These are phyloP conservation scores for Diorhabda sublineata DNA, from an alignment of 1,140 invertebrate species.

Conservation along the genomic window DNA sequence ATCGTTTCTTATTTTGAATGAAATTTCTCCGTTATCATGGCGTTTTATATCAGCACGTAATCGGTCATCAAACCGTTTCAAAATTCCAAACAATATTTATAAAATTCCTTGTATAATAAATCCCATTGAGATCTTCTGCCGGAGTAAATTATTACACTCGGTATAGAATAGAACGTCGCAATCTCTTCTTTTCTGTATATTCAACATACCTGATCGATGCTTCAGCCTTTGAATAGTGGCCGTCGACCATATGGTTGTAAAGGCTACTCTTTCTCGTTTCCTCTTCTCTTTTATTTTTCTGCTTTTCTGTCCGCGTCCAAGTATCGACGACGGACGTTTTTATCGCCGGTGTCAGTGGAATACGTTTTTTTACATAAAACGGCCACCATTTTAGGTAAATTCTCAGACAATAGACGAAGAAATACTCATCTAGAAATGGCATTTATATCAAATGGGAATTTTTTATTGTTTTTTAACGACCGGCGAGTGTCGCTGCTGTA, in stretches of 20 bases:
- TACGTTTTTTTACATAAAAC: background rate
- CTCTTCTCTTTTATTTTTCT: background rate
- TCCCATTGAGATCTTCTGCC: background rate
- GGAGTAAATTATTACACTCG: background rate
- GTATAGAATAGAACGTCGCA: background rate
- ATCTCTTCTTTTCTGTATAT: background rate
- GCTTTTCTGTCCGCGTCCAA: background rate
- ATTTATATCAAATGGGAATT: background rate
- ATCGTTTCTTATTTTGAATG: no score
- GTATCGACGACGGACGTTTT: background rate
- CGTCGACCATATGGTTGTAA: background rate
- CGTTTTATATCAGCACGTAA: no score
- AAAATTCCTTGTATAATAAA: background rate
- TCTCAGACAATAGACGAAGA: slow-evolving; percentile 14
- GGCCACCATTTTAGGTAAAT: slow-evolving; percentile 13
- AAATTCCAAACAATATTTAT: background rate
- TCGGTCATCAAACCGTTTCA: background rate
- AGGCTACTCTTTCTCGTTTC: background rate
- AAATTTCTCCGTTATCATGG: no score
- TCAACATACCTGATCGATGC: background rate
- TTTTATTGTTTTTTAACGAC: background rate
- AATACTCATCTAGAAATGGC: background rate
- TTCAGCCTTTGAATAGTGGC: background rate
- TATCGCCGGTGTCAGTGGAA: slow-evolving; percentile 8
- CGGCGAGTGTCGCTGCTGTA: background rate